These are phyloP conservation scores for Acanthococcus lagerstroemiae DNA, from an alignment of 2,888 invertebrate genomes.

Conservation along the genomic window DNA sequence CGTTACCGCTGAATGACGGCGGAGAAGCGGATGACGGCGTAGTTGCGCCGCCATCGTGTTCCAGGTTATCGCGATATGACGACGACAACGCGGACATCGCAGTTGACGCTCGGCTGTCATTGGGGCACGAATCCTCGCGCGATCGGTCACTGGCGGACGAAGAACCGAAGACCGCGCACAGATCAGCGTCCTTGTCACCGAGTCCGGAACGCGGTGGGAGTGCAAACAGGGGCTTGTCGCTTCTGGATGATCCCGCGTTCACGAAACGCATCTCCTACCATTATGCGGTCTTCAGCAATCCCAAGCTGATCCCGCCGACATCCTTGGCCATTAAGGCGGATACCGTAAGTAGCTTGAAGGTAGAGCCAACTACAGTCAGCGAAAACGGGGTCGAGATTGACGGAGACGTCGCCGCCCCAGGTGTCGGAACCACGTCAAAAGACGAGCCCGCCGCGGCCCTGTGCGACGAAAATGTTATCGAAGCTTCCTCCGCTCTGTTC, in stretches of 20 bases:
- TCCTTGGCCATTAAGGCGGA: no score
- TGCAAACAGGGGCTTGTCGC: not conserved
- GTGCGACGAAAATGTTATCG: no score
- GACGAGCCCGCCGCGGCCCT: no score
- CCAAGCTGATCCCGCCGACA: not conserved
- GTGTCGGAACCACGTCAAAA: no score
- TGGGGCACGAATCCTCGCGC: not conserved
- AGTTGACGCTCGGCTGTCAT: not conserved
- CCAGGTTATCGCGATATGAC: no score
- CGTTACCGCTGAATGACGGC: not conserved
- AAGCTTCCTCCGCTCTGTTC: no score
- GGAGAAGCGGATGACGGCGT: constrained; percentile 35
- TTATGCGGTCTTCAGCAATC: not conserved
- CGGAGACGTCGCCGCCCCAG: no score
- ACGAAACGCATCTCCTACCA: not conserved
- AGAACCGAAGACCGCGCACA: no score
- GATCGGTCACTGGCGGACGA: not conserved
- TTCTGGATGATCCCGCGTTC: not conserved
- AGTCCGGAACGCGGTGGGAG: not conserved
- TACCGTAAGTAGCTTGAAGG: no score
- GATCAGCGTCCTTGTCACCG: not conserved
- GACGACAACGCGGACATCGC: not conserved
- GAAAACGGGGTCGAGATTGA: no score
- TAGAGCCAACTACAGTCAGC: no score
- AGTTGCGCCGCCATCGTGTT: constrained; percentile 11